Conservation (phyloP, 2,888 invertebrate genomes). For the Thymelicus sylvestris region DNA sequence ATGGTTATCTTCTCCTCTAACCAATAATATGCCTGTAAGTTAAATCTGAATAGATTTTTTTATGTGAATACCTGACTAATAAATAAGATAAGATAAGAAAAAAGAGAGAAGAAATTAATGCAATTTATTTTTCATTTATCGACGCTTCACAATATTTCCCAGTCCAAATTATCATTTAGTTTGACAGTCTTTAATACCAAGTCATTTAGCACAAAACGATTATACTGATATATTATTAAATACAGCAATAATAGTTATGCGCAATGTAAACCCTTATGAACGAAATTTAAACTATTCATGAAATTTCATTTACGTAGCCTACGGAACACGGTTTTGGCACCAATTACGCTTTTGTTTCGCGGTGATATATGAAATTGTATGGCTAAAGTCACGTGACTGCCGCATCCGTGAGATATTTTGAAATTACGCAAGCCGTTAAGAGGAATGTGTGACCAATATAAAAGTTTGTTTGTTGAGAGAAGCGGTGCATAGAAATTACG, state of each 20-base stretch:
- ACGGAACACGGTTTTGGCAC: constrained; percentile 33
- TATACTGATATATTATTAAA: constrained; percentile 13
- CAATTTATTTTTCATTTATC: too few relatives aligned
- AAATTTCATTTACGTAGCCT: constrained; percentile 32
- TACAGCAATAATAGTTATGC: constrained; percentile 30
- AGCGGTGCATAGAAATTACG: too few relatives aligned
- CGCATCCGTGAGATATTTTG: constrained; percentile 13
- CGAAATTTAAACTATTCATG: constrained; percentile 37
- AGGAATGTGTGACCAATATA: too few relatives aligned
- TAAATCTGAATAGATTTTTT: too few relatives aligned
- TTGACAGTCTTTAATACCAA: background rate
- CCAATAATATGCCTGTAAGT: too few relatives aligned
- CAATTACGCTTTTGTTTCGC: constrained; percentile 35
- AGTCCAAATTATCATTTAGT: background rate
- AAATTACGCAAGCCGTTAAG: background rate
- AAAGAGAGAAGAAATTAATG: too few relatives aligned
- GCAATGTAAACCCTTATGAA: constrained; percentile 26
- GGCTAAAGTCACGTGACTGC: constrained; percentile 20
- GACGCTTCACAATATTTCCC: too few relatives aligned
- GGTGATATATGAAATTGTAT: constrained; percentile 37
- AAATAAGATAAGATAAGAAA: too few relatives aligned
- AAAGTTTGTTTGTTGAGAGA: too few relatives aligned
- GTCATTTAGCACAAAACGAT: background rate
- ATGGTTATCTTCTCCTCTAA: too few relatives aligned
- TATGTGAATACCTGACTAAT: too few relatives aligned